Percentiles rank a stretch among this genome's conserved stretches.
phyloP scores from a whole-genome alignment of 2,797 vertebrate species.

The Smutsia temminckii region DNA sequence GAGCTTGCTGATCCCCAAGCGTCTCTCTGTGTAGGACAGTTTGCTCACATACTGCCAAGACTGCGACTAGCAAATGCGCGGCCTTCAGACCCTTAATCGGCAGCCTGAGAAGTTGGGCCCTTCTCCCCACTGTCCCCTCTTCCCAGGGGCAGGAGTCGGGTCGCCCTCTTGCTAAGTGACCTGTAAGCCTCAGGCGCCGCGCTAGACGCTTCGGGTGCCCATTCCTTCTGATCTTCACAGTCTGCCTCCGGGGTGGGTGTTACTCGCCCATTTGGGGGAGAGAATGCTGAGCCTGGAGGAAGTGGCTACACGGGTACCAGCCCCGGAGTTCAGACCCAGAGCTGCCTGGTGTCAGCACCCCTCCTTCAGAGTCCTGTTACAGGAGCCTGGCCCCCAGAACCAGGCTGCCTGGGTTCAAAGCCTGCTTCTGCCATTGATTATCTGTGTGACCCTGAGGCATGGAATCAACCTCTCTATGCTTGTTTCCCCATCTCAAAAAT shows the following conservation, averaged over 20 bases:
- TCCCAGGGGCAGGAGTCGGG: too few relatives aligned
- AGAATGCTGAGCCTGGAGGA: background rate
- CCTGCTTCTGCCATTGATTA: background rate
- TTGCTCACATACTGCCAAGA: background rate
- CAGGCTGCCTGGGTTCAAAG: background rate
- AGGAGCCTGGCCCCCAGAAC: background rate
- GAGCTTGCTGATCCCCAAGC: background rate
- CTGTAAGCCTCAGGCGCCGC: background rate
- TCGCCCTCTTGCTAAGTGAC: background rate
- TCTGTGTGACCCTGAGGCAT: background rate
- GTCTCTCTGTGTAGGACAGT: background rate
- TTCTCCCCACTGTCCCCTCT: rapidly evolving
- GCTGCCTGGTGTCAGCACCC: background rate
- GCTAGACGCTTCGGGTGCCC: too few relatives aligned
- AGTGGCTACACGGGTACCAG: rapidly evolving
- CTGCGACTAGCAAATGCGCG: background rate
- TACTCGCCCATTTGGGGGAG: background rate
- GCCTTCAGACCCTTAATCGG: background rate
- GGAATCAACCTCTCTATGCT: background rate
- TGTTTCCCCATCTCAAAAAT: background rate
- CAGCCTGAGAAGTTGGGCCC: too few relatives aligned
- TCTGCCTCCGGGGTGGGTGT: background rate
- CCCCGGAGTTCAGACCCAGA: background rate
- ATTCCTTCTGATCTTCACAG: background rate
- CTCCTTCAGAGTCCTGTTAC: background rate